Percentiles rank a stretch among this genome's conserved stretches.
Evolutionary conservation across 2,797 vertebrate genomes (phyloP).

Genomic region (Falco cherrug): DNA sequence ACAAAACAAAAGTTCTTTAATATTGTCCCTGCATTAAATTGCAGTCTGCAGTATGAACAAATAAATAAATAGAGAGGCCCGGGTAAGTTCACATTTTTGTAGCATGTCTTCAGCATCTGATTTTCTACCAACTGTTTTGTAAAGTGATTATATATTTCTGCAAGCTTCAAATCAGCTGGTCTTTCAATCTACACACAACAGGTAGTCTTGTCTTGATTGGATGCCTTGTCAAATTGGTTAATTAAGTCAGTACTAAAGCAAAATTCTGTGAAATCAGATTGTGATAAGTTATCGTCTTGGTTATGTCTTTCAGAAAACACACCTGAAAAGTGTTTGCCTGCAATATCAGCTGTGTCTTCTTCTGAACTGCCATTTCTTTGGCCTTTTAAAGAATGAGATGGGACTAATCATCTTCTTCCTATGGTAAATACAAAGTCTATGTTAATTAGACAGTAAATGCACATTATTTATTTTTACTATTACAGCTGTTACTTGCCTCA

Average conservation of each 20-base stretch:
- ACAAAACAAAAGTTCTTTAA: background rate
- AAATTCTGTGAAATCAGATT: background rate
- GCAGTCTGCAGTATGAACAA: background rate
- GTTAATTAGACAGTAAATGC: background rate
- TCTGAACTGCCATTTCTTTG: conserved; percentile 70
- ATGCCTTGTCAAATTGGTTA: background rate
- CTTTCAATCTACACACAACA: background rate
- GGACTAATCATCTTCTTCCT: conserved; percentile 87
- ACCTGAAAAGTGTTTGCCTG: conserved; percentile 69
- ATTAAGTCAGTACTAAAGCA: background rate
- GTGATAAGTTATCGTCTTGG: background rate
- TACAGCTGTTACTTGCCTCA: background rate
- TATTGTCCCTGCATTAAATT: background rate
- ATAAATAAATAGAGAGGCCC: background rate
- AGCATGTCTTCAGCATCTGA: background rate
- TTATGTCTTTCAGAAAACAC: conserved; percentile 79
- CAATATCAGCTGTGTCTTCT: conserved; percentile 67
- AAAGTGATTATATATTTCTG: background rate
- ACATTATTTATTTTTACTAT: background rate
- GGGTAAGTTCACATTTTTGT: background rate
- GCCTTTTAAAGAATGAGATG: conserved; percentile 75
- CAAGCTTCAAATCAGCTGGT: background rate
- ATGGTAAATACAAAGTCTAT: conserved; percentile 80
- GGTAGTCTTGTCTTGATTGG: background rate
- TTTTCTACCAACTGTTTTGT: background rate